These are phyloP conservation scores for Invenusta paracnida DNA, from an alignment of 2,888 invertebrate species.

Conservation along the genomic window DNA sequence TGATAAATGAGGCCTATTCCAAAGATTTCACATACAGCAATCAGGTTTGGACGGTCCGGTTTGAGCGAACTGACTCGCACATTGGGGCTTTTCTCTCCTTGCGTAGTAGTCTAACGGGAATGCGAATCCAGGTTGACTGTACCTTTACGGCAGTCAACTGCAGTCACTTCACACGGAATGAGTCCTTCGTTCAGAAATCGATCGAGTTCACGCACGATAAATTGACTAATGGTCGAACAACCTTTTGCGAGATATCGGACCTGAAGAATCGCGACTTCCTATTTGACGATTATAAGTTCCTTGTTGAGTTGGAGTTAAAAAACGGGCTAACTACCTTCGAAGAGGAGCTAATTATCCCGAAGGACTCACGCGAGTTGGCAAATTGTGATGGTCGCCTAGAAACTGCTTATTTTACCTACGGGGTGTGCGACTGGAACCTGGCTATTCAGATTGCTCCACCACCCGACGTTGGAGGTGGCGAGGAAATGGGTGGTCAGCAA, in stretches of 20 bases:
- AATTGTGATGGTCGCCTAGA: conserved; percentile 60
- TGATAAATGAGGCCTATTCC: conserved; percentile 74
- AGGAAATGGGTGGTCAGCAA: conserved; percentile 9
- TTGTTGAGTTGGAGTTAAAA: conserved; percentile 73
- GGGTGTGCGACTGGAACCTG: conserved; percentile 77
- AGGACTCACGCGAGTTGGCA: conserved; percentile 37
- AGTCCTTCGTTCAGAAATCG: conserved; percentile 73
- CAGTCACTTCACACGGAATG: conserved; percentile 77
- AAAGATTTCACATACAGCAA: conserved; percentile 77
- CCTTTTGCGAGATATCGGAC: conserved; percentile 55
- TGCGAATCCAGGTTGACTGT: conserved; percentile 74
- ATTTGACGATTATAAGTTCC: conserved; percentile 75
- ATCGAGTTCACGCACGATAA: conserved; percentile 63
- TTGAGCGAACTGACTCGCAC: conserved; percentile 72
- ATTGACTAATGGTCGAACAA: conserved; percentile 54
- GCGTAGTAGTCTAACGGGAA: conserved; percentile 66
- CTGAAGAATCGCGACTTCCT: conserved; percentile 67
- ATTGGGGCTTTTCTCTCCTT: conserved; percentile 71
- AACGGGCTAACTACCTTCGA: conserved; percentile 73
- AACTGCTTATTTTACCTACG: conserved; percentile 72
- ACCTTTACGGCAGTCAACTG: conserved; percentile 73
- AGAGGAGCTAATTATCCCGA: conserved; percentile 60
- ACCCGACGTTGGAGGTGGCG: conserved; percentile 33
- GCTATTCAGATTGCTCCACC: conserved; percentile 49
- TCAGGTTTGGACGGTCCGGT: conserved; percentile 76